These are phyloP conservation scores for Prionchulus punctatus DNA, from an alignment of 2,888 invertebrate genomes.

Conservation along the genomic window DNA sequence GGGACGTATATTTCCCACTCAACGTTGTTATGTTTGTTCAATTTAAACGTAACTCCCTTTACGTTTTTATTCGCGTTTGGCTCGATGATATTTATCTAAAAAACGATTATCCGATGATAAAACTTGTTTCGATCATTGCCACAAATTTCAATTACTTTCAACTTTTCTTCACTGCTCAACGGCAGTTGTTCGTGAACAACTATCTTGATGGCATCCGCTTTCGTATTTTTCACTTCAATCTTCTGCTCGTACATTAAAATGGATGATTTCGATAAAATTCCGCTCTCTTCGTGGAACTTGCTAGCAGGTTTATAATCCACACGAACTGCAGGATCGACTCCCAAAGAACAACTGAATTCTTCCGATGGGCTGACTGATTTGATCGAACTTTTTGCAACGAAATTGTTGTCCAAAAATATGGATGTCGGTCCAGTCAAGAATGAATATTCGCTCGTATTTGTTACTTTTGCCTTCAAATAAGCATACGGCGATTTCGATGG, in stretches of 20 bases:
- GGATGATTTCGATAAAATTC: conserved; percentile 30
- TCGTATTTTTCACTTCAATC: conserved; percentile 34
- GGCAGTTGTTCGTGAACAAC: conserved; percentile 35
- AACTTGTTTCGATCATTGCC: background rate
- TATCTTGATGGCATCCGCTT: conserved; percentile 27
- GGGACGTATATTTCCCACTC: conserved; percentile 23
- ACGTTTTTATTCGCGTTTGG: background rate
- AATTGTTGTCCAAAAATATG: conserved; percentile 38
- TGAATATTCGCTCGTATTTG: conserved; percentile 32
- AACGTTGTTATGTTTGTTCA: conserved; percentile 23
- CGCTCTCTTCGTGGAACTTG: conserved; percentile 32
- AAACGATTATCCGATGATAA: background rate
- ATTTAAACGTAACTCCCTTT: background rate
- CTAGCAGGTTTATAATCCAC: conserved; percentile 33
- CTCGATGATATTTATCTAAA: background rate
- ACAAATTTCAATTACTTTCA: conserved; percentile 30
- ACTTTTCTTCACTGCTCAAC: conserved; percentile 34
- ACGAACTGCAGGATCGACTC: conserved; percentile 35
- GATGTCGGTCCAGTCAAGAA: conserved; percentile 34
- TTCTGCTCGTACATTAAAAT: conserved; percentile 26
- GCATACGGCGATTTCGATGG: conserved; percentile 33
- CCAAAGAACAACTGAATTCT: conserved; percentile 36
- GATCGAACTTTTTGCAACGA: conserved; percentile 33
- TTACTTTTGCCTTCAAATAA: conserved; percentile 34
- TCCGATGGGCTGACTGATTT: conserved; percentile 34